phyloP scores from a whole-genome alignment of 2,797 vertebrate species.

The Hydrolagus colliei region DNA sequence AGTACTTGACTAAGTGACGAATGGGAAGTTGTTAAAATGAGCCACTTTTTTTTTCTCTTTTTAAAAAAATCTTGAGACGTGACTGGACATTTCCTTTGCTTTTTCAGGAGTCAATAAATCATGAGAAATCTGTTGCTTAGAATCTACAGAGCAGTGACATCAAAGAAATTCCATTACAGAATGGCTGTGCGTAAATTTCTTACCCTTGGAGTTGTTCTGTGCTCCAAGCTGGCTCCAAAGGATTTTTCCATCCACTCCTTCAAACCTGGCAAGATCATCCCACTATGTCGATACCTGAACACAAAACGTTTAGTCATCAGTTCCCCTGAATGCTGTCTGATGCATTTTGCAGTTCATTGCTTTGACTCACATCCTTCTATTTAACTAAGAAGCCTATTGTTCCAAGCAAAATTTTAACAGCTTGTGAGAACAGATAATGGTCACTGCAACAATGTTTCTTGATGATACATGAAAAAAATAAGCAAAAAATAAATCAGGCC shows the following conservation, averaged over 20 bases:
- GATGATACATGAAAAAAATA: background rate
- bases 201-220: slow-evolving; percentile 83
- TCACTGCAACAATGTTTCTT: background rate
- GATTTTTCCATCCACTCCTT: slow-evolving; percentile 87
- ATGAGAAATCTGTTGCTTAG: background rate
- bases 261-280: slow-evolving; percentile 78
- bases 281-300: slow-evolving; percentile 86
- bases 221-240: slow-evolving; percentile 79
- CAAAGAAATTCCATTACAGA: background rate
- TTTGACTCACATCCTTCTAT: background rate
- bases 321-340: background rate
- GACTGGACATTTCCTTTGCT: background rate
- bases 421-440: background rate
- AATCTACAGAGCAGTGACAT: background rate
- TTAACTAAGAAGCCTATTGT: background rate
- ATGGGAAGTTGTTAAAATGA: background rate
- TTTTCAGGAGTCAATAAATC: background rate
- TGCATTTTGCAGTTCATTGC: background rate
- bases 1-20: background rate
- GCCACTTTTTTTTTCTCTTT: background rate
- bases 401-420: background rate
- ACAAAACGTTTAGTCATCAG: slow-evolving; percentile 35
- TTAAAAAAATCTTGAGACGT: background rate
- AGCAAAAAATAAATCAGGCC: no score
- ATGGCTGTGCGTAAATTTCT: slow-evolving; percentile 41